These are phyloP conservation scores for Dermatemys mawii DNA, from an alignment of 2,113 vertebrate genomes.

Conservation along the genomic window DNA sequence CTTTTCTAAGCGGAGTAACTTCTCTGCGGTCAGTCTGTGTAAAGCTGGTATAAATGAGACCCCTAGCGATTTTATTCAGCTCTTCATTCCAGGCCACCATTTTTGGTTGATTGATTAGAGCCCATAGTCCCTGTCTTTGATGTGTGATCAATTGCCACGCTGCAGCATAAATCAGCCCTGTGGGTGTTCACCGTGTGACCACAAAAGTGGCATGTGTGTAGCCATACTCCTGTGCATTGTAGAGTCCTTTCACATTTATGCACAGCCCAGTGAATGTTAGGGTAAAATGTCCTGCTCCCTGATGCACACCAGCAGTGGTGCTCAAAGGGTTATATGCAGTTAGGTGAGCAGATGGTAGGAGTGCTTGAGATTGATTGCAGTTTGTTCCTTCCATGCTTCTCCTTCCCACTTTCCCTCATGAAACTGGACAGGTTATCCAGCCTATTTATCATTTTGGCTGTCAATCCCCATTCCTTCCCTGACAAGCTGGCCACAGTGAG, in stretches of 20 bases:
- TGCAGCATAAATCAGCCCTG: not conserved
- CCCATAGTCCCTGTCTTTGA: not conserved
- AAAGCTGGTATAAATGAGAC: not conserved
- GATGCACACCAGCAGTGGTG: not conserved
- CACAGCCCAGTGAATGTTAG: not conserved
- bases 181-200: no score
- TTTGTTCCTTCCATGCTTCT: not conserved
- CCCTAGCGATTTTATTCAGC: not conserved
- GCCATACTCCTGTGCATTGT: no score
- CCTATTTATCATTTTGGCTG: not conserved
- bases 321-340: not conserved
- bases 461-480: not conserved
- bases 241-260: not conserved
- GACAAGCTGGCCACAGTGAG: not conserved
- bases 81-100: not conserved
- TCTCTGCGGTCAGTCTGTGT: not conserved
- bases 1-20: not conserved
- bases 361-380: not conserved
- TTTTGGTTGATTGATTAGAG: not conserved
- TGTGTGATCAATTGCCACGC: not conserved
- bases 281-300: not conserved
- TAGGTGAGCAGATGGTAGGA: not conserved
- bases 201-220: no score
- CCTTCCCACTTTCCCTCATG: not conserved
- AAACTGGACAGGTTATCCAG: not conserved